Base-by-base conservation (phyloP, 2,888 invertebrate genomes). In the Diadromus collaris region DNA sequence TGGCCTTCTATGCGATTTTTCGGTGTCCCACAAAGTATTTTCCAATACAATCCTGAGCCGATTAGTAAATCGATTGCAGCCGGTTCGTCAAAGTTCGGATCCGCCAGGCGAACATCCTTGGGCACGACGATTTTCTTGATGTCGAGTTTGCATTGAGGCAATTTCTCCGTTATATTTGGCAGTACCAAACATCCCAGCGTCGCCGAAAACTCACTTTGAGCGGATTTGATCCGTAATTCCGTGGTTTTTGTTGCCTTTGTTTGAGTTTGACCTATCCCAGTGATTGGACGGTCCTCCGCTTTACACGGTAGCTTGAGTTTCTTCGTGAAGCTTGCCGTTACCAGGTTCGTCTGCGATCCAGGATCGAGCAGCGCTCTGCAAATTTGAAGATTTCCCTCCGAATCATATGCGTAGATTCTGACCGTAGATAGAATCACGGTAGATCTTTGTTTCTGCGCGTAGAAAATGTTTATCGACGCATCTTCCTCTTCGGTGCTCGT, bases 321-420 rank as follows among this genome's bases (percentile, higher is more conserved):
- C 6, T 29, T 51, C 16, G 64, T 38, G 13, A 76, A 38, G 6
- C 34, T 27, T 24, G 67, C 48, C 6, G 79, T 76, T 46, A 80
- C 69, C 13, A 80, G 21, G 58, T 76, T 73, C 5, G 70, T 67
- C 38, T 73, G 72, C 13, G 78, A 78, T 1, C 80, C 80, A n/a
- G 75, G 67, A 27, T 80, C 78, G 6, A 81, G 60, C 10, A 81
- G 32, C 10, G 67, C 78, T 27, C 80, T 34, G 54, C 78, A 78
- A 13, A 48, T 19, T 7, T 71, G 32, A 1, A 6, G 58, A 34
- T 72, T 58, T 38, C 77, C 67, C 6, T 76, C 34, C 2, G 21
- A 16, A 34, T 69, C 70, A 5, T 32, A 56, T 5, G 58, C 51
- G n/a, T 58, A 1, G 2, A 78, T 21, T 24, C 34, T 60, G 6